phyloP scores from a whole-genome alignment of 2,113 vertebrate species.

The Leucopternis melanops region DNA sequence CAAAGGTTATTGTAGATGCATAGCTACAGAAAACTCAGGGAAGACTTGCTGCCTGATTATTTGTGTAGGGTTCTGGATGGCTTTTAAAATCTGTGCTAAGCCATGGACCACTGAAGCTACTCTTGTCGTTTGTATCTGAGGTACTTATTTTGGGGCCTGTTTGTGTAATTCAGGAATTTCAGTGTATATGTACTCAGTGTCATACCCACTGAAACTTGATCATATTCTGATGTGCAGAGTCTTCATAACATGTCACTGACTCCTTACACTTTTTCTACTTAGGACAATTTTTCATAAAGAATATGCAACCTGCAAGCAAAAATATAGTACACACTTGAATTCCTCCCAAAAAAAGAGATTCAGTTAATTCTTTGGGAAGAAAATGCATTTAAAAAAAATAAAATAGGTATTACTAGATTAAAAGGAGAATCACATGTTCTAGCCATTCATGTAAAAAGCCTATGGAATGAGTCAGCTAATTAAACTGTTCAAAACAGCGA shows the following conservation, averaged over 20 bases:
- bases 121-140: not conserved
- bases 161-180: not conserved
- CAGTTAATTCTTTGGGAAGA: no score
- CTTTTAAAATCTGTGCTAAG: not conserved
- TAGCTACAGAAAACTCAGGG: not conserved
- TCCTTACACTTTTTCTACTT: constrained; percentile 12
- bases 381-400: not conserved
- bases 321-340: not conserved
- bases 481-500: not conserved
- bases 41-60: not conserved
- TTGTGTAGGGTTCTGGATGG: not conserved
- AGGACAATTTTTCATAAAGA: not conserved
- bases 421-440: not conserved
- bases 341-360: no score
- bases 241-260: not conserved
- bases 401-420: not conserved
- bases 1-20: not conserved
- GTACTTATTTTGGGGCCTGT: not conserved
- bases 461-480: not conserved
- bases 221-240: not conserved
- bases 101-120: not conserved
- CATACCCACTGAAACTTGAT: not conserved
- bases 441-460: not conserved
- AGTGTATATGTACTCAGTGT: not conserved
- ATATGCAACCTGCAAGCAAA: not conserved